Evolutionary conservation across 2,797 vertebrate species (phyloP), one percentile per base, ranked within the genome.

Genomic region (Rhinatrema bivittatum): DNA sequence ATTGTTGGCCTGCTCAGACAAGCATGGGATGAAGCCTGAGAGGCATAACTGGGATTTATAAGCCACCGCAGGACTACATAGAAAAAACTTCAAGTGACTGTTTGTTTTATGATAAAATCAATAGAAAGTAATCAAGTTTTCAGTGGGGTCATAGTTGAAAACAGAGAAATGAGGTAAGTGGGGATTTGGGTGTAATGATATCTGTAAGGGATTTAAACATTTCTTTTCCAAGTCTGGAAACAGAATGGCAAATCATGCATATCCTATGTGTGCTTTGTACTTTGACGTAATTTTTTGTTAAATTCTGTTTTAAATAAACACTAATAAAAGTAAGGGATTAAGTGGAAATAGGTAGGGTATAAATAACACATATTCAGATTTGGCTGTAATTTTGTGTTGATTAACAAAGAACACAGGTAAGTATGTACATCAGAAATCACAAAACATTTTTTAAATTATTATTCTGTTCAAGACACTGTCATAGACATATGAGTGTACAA

Each of bases 31-130:
- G 40, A 53, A 47, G 42, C 31, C 31, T 40, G 16, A 1, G 10
- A 47, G 44, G 25, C 46, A 50, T 53, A 60, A 32, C 50, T 42
- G 53, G 48, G 36, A 52, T 62, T 68, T 70, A 65, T 42, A 54
- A 49, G 46, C 24, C 39, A 35, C 29, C 7, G 15, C 32, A 50
- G 60, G 45, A 39, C 30, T 37, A 25, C 7, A 43, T 53, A 42
- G 26, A 25, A 20, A 20, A 51, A 65, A 44, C 14, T 30, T 33
- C 39, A 53, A 30, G 17, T 5, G 16, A 8, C 2, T 5, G 16
- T 50, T 54, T 49, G 27, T 39, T 23, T 10, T 38, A 46, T 43
- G 45, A 62, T 52, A 70, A 33, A 65, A 61, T 64, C 17, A 30
- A 45, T 66, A 46, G 45, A 58, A 60, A 55, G 24, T 53, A 53